These are phyloP conservation scores for Thunnus thynnus DNA, from an alignment of 2,113 vertebrate species.

Conservation along the genomic window DNA sequence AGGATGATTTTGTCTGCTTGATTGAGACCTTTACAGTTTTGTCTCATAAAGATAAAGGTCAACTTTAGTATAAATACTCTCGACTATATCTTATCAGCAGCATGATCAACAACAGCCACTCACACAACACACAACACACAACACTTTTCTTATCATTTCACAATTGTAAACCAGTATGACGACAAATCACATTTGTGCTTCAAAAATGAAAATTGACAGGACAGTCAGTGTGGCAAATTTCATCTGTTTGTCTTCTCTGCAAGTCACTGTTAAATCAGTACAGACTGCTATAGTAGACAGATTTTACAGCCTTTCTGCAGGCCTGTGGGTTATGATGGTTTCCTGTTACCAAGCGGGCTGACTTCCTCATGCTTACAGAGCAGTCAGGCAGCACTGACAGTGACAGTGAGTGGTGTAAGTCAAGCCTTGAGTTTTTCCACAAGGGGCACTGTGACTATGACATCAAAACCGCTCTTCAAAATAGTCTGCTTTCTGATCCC, in stretches of 20 bases:
- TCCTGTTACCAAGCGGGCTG: slow-evolving; percentile 28
- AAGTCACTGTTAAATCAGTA: background rate
- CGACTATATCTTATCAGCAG: background rate
- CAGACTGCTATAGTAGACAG: background rate
- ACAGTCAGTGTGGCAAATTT: background rate
- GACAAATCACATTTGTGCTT: background rate
- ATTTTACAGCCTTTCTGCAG: background rate
- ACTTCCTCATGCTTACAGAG: slow-evolving; percentile 48
- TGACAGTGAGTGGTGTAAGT: slow-evolving; percentile 17
- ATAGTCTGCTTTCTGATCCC: slow-evolving; percentile 20
- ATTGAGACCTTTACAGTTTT: slow-evolving; percentile 29
- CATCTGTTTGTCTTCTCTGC: background rate
- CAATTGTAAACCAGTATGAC: background rate
- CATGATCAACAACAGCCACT: background rate
- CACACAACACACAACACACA: background rate
- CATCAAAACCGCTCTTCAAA: slow-evolving; percentile 35
- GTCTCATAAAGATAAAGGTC: slow-evolving; percentile 42
- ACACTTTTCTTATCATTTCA: background rate
- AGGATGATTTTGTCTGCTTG: slow-evolving; percentile 6
- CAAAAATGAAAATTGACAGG: background rate
- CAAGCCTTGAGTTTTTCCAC: slow-evolving; percentile 10
- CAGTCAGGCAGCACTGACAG: slow-evolving; percentile 26
- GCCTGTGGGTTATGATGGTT: slow-evolving; percentile 9
- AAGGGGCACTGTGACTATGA: background rate
- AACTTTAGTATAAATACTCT: slow-evolving; percentile 11